Evolutionary conservation across 2,113 vertebrate genomes (phyloP).

Genomic region (Rhadina sibilatrix): DNA sequence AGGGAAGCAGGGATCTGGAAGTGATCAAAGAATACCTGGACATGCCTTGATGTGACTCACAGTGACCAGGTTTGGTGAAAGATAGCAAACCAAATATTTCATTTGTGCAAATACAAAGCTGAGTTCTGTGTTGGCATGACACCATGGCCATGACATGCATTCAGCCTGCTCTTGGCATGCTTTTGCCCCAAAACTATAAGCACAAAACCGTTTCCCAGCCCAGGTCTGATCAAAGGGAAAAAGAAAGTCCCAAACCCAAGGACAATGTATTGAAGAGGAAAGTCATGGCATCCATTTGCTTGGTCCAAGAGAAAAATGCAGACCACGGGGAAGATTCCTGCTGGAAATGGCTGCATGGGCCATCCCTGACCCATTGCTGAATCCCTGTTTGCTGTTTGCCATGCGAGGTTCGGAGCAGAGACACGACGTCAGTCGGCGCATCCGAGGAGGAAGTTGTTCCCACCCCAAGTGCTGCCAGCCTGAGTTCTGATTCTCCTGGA

Average conservation of each 20-base stretch:
- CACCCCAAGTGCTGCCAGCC: background rate
- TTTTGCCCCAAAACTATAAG: background rate
- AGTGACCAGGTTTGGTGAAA: background rate
- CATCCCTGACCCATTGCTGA: background rate
- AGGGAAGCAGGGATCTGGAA: background rate
- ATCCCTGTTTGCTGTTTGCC: background rate
- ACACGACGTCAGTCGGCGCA: background rate
- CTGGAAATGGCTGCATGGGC: background rate
- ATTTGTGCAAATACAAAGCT: background rate
- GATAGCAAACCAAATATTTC: background rate
- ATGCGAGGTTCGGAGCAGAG: background rate
- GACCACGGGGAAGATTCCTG: background rate
- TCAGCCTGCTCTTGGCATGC: background rate
- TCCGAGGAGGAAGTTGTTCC: background rate
- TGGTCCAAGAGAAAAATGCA: background rate
- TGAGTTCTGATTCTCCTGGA: background rate
- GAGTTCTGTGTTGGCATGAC: background rate
- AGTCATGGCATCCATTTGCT: background rate
- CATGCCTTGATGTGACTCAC: background rate
- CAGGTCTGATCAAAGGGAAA: background rate
- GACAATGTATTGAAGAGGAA: background rate
- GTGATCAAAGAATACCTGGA: background rate
- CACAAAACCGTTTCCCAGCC: background rate
- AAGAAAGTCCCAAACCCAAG: background rate
- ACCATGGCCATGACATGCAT: fast-evolving